Evolutionary conservation across 2,797 vertebrate species (phyloP), one percentile per base, ranked within the genome.

Genomic region (Taeniopygia guttata): DNA sequence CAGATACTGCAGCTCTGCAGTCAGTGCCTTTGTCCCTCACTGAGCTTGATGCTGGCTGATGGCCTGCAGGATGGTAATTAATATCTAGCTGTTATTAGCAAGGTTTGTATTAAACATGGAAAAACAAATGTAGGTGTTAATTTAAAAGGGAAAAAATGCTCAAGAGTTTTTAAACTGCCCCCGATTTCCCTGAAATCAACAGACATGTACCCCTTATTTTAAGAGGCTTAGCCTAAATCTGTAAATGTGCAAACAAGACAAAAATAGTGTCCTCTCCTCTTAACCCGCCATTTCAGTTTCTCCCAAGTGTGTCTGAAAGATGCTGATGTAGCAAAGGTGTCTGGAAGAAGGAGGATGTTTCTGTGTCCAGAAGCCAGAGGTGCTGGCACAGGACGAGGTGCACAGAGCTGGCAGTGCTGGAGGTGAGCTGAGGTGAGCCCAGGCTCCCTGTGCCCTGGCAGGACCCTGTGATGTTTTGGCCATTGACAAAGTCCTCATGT

Each of bases 271-370:
- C 11, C 7, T 68, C 10, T 21, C 10, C 19, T 42, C 22, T 55
- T 19, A 21, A 13, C 32, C 34, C 25, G 30, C 3, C 10, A 5
- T 17, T 55, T 34, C 38, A 43, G 0, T 36, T 49, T 52, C 19
- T 78, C 38, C 34, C 26, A 3, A 0, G 27, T 7, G 9, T 62
- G 42, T 42, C 43, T 87, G n/a, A 79, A 30, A 13, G 40, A 25
- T 5, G 8, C 26, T 68, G 32, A 1, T 7, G 29, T 2, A 26
- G 59, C 40, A 79, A 32, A 54, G 0, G 0, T 21, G 26, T 27
- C 42, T 80, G 69, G 73, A 48, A 56, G 59, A 27, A 21, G 48
- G 48, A 30, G 15, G 7, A 2, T 17, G 36, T 12, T 40, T 30
- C n/a, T 26, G 21, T 1, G 1, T 26, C n/a, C 46, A 43, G 30